phyloP scores from a whole-genome alignment of 2,113 vertebrate genomes.

The Amphiprion percula region DNA sequence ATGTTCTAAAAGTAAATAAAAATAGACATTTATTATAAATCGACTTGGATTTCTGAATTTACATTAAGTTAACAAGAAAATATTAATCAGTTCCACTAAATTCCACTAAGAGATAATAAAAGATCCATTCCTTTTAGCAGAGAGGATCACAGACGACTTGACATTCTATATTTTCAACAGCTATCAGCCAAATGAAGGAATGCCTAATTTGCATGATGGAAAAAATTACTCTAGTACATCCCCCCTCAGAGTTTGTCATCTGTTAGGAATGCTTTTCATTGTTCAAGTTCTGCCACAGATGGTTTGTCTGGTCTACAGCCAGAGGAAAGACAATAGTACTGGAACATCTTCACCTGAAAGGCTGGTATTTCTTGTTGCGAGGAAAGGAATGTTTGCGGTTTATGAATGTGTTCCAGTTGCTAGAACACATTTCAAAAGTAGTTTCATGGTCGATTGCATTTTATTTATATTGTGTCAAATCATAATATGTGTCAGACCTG shows the following conservation, averaged over 20 bases:
- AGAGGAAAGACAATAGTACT: background rate
- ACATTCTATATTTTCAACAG: background rate
- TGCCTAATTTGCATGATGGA: conserved; percentile 14
- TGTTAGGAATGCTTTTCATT: conserved; percentile 14
- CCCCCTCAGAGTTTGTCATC: background rate
- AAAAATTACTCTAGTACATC: conserved; percentile 16
- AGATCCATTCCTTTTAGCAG: conserved; percentile 11
- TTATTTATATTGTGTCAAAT: background rate
- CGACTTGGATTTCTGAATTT: too few species aligned
- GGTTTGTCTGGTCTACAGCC: background rate
- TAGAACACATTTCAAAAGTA: background rate
- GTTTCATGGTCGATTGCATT: background rate
- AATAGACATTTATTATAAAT: too few species aligned
- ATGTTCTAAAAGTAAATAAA: too few species aligned
- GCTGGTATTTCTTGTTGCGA: conserved; percentile 20
- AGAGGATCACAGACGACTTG: background rate
- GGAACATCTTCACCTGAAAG: conserved; percentile 12
- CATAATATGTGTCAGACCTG: background rate
- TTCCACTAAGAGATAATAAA: conserved; percentile 1
- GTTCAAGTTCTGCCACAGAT: background rate
- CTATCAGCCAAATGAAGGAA: background rate
- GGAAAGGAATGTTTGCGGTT: conserved; percentile 1
- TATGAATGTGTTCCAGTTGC: background rate
- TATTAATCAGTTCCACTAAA: too few species aligned
- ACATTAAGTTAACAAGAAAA: too few species aligned